A percentile compares a stretch with the other conserved stretches of the same genome.
Conservation (phyloP, 2,888 invertebrate genomes). For the Bombyx huttoni region DNA sequence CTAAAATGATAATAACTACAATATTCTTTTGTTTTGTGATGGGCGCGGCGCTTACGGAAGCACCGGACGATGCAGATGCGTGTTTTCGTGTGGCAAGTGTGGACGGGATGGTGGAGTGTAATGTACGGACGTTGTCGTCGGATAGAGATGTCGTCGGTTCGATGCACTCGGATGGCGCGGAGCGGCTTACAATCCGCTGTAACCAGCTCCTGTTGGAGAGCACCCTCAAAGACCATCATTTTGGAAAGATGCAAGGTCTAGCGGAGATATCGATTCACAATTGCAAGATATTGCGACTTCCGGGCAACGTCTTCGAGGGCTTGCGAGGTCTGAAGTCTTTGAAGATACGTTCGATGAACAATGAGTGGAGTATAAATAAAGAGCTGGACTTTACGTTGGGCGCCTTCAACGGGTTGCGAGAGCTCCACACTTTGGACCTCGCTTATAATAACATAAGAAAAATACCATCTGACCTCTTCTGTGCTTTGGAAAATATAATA, state of each 20-base stretch:
- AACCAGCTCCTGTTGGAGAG: constrained; percentile 75
- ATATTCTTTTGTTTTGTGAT: constrained; percentile 69
- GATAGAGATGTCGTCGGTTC: constrained; percentile 76
- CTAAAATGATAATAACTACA: constrained; percentile 67
- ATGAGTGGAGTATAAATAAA: constrained; percentile 80
- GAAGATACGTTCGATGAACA: constrained; percentile 83
- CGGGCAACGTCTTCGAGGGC: constrained; percentile 84
- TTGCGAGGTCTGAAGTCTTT: constrained; percentile 84
- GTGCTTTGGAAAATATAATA: constrained; percentile 84
- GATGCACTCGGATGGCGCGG: constrained; percentile 79
- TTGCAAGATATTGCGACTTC: constrained; percentile 85
- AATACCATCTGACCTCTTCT: constrained; percentile 84
- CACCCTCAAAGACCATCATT: constrained; percentile 79
- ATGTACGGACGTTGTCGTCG: constrained; percentile 79
- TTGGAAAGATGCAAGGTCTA: constrained; percentile 81
- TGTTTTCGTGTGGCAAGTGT: constrained; percentile 57
- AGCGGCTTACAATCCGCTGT: constrained; percentile 82
- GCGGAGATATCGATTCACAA: constrained; percentile 82
- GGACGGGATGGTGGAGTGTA: constrained; percentile 69
- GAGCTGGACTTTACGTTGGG: constrained; percentile 80
- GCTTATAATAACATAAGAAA: constrained; percentile 85
- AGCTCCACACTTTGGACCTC: constrained; percentile 83
- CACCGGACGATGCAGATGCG: constrained; percentile 57
- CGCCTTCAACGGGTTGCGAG: constrained; percentile 82
- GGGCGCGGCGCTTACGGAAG: constrained; percentile 68